Evolutionary conservation across 2,113 vertebrate genomes (phyloP), one percentile per base, ranked within the genome.

Genomic region (Poeciliopsis retropinna): DNA sequence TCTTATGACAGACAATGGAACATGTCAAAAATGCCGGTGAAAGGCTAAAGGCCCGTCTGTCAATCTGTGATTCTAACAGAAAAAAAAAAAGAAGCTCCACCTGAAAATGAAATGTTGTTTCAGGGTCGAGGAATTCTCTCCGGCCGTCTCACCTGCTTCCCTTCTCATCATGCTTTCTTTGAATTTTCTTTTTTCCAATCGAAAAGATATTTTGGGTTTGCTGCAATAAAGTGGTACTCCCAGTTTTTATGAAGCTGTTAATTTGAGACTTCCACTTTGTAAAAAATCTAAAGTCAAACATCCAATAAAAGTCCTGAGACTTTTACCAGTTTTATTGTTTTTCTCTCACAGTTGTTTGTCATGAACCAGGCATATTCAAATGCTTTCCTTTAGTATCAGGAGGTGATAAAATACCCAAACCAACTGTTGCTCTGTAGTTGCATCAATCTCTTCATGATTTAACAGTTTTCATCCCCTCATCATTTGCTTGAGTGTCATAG

Each of bases 1-100:
- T 31, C 68, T 81, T 73, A 75, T 76, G 79, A 84, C 34, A 60
- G 73, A 60, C 62, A 68, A 17, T 80, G 78, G 77, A 84, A 71
- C 54, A 67, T 73, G 78, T 85, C 80, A 72, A 37, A 85, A 72
- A 34, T 63, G 61, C 80, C 84, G 74, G 73, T 75, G 19, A 22
- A 25, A 54, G 19, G 15, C 6, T 54, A 22, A 54, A 86, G 86
- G 72, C 83, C 84, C 66, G 65, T 67, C 86, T 74, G 78, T 77
- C 74, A 47, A 69, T 79, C 63, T 41, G 60, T 47, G 31, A 72
- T 32, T 79, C 39, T 78, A n/a, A 65, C 72, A 64, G 34, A 75
- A 12, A 72, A 70, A 34, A 1, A 32, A 32, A 7, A 32, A 32
- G 30, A 34, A 10, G 9, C 34, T 34, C 7, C 29, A 8, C 7